A percentile compares a stretch with the other conserved stretches of the same genome.
These are phyloP conservation scores for Euphydryas editha DNA, from an alignment of 2,888 invertebrate genomes.

Conservation along the genomic window DNA sequence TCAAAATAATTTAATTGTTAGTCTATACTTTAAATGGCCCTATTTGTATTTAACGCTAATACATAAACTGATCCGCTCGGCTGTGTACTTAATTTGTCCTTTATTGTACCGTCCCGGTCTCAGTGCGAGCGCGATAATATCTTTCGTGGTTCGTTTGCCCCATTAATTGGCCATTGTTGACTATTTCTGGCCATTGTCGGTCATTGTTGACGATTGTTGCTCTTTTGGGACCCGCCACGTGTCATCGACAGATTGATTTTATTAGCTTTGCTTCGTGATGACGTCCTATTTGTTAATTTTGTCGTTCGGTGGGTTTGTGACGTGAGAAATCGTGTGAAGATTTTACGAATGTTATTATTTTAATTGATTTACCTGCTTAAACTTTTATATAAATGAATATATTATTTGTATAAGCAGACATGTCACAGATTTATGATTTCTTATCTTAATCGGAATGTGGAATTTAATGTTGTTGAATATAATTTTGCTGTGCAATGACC, in stretches of 20 bases:
- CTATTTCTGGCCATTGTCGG: slow-evolving; percentile 17
- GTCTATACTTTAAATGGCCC: slow-evolving; percentile 20
- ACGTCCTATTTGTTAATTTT: slow-evolving; percentile 32
- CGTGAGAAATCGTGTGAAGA: slow-evolving; percentile 12
- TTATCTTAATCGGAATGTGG: too few relatives aligned
- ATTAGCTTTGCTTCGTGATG: slow-evolving; percentile 42
- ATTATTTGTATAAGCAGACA: too few relatives aligned
- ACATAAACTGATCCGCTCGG: slow-evolving; percentile 23
- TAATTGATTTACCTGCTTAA: not conserved
- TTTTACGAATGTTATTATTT: not conserved
- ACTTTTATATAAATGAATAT: too few relatives aligned
- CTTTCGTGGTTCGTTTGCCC: slow-evolving; percentile 62
- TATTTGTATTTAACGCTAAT: slow-evolving; percentile 32
- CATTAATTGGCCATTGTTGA: slow-evolving; percentile 64
- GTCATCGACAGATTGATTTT: slow-evolving; percentile 48
- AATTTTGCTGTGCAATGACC: too few relatives aligned
- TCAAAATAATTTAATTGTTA: not conserved
- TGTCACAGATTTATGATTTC: too few relatives aligned
- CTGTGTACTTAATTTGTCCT: slow-evolving; percentile 29
- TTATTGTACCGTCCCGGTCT: slow-evolving; percentile 21
- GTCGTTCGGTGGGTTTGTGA: slow-evolving; percentile 4
- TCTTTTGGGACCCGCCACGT: slow-evolving; percentile 56
- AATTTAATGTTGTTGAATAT: too few relatives aligned
- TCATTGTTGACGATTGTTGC: slow-evolving; percentile 47
- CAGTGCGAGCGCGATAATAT: slow-evolving; percentile 48